A percentile compares a stretch with the other conserved stretches of the same genome.
Evolutionary conservation across 2,888 invertebrate species (phyloP).

Genomic region (Tachina fera): DNA sequence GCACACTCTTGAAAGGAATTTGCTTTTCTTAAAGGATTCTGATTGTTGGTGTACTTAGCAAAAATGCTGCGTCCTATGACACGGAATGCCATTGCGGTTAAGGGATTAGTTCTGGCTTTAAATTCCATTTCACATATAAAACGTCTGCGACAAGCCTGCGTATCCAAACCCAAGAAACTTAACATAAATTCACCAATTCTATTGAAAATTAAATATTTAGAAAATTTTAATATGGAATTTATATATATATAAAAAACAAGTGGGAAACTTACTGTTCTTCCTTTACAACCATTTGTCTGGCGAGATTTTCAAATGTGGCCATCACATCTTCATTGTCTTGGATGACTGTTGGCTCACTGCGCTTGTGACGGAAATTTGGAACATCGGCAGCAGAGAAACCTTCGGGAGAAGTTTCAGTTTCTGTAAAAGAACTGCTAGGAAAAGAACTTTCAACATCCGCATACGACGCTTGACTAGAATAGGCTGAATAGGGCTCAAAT

Average conservation of each 20-base stretch:
- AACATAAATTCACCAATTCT: slow-evolving; percentile 82
- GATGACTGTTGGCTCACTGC: slow-evolving; percentile 68
- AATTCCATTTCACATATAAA: slow-evolving; percentile 84
- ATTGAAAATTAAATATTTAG: neutral
- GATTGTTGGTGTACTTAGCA: slow-evolving; percentile 78
- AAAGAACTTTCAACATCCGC: slow-evolving; percentile 47
- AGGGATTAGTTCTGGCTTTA: slow-evolving; percentile 81
- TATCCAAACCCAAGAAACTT: slow-evolving; percentile 80
- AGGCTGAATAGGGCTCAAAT: slow-evolving; percentile 80
- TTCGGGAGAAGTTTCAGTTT: slow-evolving; percentile 64
- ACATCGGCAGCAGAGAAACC: slow-evolving; percentile 49
- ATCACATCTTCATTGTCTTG: slow-evolving; percentile 7
- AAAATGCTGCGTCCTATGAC: slow-evolving; percentile 81
- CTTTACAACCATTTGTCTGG: slow-evolving; percentile 73
- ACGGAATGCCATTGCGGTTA: slow-evolving; percentile 81
- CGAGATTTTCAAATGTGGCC: slow-evolving; percentile 22
- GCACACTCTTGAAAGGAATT: slow-evolving; percentile 80
- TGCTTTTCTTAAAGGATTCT: slow-evolving; percentile 77
- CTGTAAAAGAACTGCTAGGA: slow-evolving; percentile 29
- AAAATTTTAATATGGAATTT: neutral
- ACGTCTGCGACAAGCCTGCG: slow-evolving; percentile 83
- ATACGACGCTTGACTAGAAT: slow-evolving; percentile 75
- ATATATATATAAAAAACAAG: neutral
- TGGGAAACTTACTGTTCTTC: slow-evolving; percentile 78
- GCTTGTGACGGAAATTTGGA: slow-evolving; percentile 71